A percentile compares a stretch with the other conserved stretches of the same genome.
Evolutionary conservation across 2,797 vertebrate genomes (phyloP).

Genomic region (Phyllotis vaccarum): DNA sequence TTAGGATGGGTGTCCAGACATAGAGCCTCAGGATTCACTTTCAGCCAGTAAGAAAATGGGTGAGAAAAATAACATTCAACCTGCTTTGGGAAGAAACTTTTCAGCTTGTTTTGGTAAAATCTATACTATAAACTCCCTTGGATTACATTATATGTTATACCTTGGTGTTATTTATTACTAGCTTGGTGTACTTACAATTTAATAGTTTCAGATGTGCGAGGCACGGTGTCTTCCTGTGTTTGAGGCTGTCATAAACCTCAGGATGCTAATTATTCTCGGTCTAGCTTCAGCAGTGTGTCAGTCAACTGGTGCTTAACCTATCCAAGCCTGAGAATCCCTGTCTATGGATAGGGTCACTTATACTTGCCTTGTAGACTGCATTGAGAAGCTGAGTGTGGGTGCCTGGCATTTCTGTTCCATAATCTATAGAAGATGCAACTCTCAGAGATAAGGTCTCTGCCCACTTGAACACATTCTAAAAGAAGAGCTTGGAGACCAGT

Average conservation of each 20-base stretch:
- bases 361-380: neutral
- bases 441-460: neutral
- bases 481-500: neutral
- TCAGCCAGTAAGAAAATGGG: neutral
- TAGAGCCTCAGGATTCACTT: neutral
- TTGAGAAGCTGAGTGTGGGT: neutral
- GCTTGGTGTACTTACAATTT: neutral
- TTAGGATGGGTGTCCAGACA: neutral
- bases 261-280: neutral
- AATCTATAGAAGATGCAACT: neutral
- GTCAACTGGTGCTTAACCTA: neutral
- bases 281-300: neutral
- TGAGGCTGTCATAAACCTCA: neutral
- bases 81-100: neutral
- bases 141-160: neutral
- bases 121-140: neutral
- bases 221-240: neutral
- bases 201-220: neutral
- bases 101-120: constrained; percentile 12
- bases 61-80: neutral
- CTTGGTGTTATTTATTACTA: neutral
- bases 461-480: neutral
- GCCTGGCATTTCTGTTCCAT: neutral
- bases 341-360: neutral
- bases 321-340: neutral